Conservation (phyloP, 1,140 invertebrate species). For the Zaprionus lachaisei region DNA sequence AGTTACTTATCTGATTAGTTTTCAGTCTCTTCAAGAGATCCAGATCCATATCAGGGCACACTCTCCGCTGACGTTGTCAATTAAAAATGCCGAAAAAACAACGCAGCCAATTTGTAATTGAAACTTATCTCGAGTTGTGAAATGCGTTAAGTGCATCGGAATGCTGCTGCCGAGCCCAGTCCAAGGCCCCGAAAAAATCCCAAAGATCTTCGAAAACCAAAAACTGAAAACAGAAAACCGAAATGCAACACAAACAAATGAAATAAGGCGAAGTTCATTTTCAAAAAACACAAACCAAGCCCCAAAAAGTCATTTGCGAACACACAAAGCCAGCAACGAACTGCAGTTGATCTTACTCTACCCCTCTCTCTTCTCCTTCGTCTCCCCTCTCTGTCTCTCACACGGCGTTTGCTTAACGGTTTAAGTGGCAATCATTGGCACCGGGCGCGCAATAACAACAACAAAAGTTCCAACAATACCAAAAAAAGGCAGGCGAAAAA, state of each 20-base stretch:
- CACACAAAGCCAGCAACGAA: conserved; percentile 36
- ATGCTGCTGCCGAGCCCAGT: conserved; percentile 51
- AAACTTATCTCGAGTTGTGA: conserved; percentile 71
- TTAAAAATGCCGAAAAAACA: conserved; percentile 67
- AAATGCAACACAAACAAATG: conserved; percentile 13
- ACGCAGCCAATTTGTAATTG: conserved; percentile 78
- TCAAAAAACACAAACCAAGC: conserved; percentile 27
- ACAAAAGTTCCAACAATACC: conserved; percentile 56
- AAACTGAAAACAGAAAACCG: conserved; percentile 26
- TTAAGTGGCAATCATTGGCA: conserved; percentile 81
- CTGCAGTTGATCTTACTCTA: not conserved
- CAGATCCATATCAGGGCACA: conserved; percentile 63
- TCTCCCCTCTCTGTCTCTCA: conserved; percentile 15
- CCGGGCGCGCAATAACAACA: conserved; percentile 69
- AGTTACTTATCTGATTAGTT: conserved; percentile 6
- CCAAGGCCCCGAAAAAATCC: not conserved
- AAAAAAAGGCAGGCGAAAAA: conserved; percentile 58
- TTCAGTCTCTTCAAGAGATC: not conserved
- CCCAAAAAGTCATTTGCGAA: conserved; percentile 53
- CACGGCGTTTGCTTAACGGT: conserved; percentile 77
- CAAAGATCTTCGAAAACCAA: not conserved
- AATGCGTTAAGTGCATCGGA: conserved; percentile 77
- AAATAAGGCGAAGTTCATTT: conserved; percentile 61
- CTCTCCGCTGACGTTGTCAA: conserved; percentile 59
- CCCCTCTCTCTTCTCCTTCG: not conserved